These are phyloP conservation scores for Paguma larvata DNA, from an alignment of 2,797 vertebrate species.

Conservation along the genomic window DNA sequence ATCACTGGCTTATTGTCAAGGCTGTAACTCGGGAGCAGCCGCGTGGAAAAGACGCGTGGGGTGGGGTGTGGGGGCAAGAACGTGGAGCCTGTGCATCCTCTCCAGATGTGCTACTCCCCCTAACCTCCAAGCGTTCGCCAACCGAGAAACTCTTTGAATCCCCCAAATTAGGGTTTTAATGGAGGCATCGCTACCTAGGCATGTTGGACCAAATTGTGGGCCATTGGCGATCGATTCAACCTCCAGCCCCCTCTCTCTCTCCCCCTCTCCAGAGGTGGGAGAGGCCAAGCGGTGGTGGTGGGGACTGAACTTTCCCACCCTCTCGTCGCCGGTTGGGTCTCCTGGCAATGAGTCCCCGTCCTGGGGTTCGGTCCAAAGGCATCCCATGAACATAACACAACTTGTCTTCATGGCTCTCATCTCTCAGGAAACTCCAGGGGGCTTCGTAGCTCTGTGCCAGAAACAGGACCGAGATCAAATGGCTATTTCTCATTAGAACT, in stretches of 20 bases:
- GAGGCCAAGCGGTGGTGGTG: neutral
- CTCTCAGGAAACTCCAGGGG: neutral
- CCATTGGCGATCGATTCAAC: neutral
- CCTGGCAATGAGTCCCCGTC: neutral
- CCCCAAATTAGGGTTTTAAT: neutral
- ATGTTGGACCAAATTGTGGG: too few species aligned
- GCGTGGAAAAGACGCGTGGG: neutral
- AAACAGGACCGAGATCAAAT: neutral
- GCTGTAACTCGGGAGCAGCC: neutral
- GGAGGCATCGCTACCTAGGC: too few species aligned
- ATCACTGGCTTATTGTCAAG: neutral
- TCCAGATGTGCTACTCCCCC: accelerated
- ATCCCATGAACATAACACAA: neutral
- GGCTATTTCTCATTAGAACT: neutral
- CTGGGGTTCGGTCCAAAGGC: neutral
- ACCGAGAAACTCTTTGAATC: neutral
- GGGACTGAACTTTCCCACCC: neutral
- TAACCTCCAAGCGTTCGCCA: neutral
- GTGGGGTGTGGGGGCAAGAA: neutral
- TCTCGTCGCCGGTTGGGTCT: neutral
- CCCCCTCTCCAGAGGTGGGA: neutral
- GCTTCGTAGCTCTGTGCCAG: neutral
- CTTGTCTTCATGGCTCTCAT: neutral
- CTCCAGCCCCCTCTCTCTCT: neutral
- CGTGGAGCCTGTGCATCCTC: accelerated